A percentile compares a stretch with the other conserved stretches of the same genome.
These are phyloP conservation scores for Nomia melanderi DNA, from an alignment of 1,140 invertebrate species.

Conservation along the genomic window DNA sequence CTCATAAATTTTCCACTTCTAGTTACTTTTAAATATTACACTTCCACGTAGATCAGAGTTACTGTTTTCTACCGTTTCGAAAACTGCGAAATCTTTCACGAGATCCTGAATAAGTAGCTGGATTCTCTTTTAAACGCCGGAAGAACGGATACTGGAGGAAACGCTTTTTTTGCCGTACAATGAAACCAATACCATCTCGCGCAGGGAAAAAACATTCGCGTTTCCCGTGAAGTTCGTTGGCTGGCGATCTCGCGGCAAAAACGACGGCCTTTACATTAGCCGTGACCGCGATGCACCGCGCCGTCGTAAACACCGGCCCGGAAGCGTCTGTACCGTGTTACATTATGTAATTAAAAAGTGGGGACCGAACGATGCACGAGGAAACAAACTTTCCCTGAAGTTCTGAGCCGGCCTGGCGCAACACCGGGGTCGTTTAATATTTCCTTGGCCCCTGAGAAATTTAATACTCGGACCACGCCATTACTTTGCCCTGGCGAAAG, in stretches of 20 bases:
- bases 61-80: too few relatives aligned
- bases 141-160: not conserved
- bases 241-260: not conserved
- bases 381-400: constrained; percentile 26
- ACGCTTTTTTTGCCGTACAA: constrained; percentile 13
- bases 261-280: constrained; percentile 30
- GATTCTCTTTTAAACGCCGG: too few relatives aligned
- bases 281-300: constrained; percentile 6
- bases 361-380: constrained; percentile 14
- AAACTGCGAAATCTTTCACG: constrained; percentile 15
- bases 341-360: constrained; percentile 45
- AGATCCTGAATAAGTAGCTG: not conserved
- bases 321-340: not conserved
- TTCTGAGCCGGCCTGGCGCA: not conserved
- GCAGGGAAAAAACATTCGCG: not conserved
- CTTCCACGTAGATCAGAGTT: too few relatives aligned
- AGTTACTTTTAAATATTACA: too few relatives aligned
- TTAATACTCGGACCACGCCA: constrained; percentile 5
- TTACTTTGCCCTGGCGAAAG: not conserved
- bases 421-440: constrained; percentile 15
- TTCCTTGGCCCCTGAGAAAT: not conserved
- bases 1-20: too few relatives aligned
- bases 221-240: not conserved
- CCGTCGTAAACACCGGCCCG: too few relatives aligned
- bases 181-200: constrained; percentile 15